Conservation (phyloP, 2,797 vertebrate species). For the Micromesistius poutassou region DNA sequence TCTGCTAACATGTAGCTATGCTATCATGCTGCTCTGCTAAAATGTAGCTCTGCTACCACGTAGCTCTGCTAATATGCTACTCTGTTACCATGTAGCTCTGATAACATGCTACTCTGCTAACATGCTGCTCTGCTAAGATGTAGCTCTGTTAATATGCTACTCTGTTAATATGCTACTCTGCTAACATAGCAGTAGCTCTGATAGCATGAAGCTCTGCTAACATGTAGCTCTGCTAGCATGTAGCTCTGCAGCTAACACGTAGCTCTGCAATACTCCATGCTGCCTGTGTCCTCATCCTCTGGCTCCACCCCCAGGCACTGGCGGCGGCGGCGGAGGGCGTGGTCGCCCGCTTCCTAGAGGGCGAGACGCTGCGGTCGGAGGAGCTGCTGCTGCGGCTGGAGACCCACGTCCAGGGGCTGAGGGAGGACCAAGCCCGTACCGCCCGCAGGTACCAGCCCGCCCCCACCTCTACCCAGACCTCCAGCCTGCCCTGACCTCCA, state of each 20-base stretch:
- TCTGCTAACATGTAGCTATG: too few species aligned
- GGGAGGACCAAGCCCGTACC: slow-evolving; percentile 76
- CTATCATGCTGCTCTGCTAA: too few species aligned
- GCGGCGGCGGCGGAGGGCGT: slow-evolving; percentile 59
- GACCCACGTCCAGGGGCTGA: slow-evolving; percentile 83
- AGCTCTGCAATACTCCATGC: not conserved
- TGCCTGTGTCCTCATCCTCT: not conserved
- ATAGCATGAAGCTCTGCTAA: too few species aligned
- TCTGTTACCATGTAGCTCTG: not conserved
- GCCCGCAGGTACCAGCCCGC: slow-evolving; percentile 69
- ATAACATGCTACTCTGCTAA: too few species aligned
- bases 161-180: too few species aligned
- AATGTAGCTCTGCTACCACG: too few species aligned
- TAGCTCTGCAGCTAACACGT: not conserved
- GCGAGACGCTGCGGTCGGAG: slow-evolving; percentile 78
- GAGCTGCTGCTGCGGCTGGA: slow-evolving; percentile 82
- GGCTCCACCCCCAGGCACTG: slow-evolving; percentile 39
- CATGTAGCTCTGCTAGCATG: too few species aligned
- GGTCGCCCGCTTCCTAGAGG: slow-evolving; percentile 81
- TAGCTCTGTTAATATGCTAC: too few species aligned
- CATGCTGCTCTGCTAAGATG: too few species aligned
- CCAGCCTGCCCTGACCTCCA: not conserved
- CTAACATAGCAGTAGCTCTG: too few species aligned
- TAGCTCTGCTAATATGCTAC: not conserved
- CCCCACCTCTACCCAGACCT: slow-evolving; percentile 7